Evolutionary conservation across 1,140 invertebrate species (phyloP).

Genomic region (Trinorchestia longiramus): DNA sequence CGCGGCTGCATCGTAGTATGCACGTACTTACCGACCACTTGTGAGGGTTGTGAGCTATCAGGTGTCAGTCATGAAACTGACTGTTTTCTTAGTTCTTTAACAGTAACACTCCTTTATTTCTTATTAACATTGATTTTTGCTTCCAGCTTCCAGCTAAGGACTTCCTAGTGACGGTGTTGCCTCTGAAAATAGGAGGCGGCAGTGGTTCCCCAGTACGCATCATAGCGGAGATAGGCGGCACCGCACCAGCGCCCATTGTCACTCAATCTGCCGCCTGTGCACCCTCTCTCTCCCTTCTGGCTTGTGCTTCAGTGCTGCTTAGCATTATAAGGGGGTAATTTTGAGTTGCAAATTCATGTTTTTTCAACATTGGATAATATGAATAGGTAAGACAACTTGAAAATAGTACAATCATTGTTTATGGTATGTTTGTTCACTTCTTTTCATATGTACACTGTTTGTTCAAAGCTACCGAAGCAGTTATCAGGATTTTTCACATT

Average conservation of each 20-base stretch:
- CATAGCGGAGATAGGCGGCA: constrained; percentile 63
- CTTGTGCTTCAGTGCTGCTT: neutral
- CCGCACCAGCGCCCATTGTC: neutral
- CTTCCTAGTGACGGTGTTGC: constrained; percentile 74
- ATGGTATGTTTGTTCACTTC: neutral
- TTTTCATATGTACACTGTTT: neutral
- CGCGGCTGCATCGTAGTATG: too few relatives aligned
- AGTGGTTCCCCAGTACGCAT: constrained; percentile 74
- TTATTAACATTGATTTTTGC: neutral
- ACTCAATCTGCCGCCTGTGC: neutral
- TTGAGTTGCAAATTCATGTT: neutral
- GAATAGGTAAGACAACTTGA: neutral
- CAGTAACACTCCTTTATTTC: neutral
- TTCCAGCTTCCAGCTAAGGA: constrained; percentile 71
- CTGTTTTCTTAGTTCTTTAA: too few relatives aligned
- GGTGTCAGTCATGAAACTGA: too few relatives aligned
- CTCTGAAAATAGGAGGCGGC: constrained; percentile 74
- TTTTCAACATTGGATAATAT: neutral
- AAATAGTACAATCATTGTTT: neutral
- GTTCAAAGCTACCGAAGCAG: neutral
- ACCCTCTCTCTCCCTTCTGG: neutral
- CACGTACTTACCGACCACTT: too few relatives aligned
- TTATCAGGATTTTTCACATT: neutral
- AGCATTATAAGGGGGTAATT: neutral
- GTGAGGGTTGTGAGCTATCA: too few relatives aligned